Base-by-base conservation (phyloP, 92 coral and sea anemone species). In the Epizoanthus scotinus region DNA sequence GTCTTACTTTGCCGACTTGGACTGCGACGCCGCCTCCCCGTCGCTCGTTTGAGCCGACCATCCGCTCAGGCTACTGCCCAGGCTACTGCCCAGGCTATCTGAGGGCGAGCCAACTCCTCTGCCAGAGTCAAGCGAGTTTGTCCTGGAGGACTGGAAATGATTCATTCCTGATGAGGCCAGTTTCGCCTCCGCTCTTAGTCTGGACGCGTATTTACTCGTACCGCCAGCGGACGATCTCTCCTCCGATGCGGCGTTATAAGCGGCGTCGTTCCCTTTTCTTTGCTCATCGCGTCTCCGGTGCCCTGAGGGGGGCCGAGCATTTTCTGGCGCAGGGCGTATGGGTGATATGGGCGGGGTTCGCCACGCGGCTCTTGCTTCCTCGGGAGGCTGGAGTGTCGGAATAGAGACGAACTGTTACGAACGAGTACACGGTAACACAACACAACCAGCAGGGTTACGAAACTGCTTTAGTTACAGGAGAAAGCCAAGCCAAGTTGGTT, bases 281-380 rank as follows among this genome's bases (percentile, higher is more conserved):
- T 70, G 84, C 78, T 78, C 85, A 12, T 77, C 82, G 47, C 72
- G 94, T 19, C 88, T 86, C 61, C 97, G 87, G 57, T 83, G 64
- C 2, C 88, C 74, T 5, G 97, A 91, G 72, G 89, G 87, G 18
- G 90, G 91, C n/a, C 86, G 82, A 71, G 86, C 42, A 19, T 68
- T 88, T 0, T 88, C 91, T 67, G 26, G 15, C 1, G 86, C 15
- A 29, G 94, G 91, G 61, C 89, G 83, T 19, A 87, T 81, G 56
- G 97, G 97, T n/a, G 97, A 92, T 62, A 92, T 89, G 80, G 94
- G 97, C 57, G 99, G 99, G 71, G 98, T 94, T 84, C 81, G 94
- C 98, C 98, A 94, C n/a, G 98, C 97, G 58, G 92, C 79, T 27
- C 81, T 82, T 13, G 85, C 90, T 65, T 88, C 90, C 24, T 88